These are phyloP conservation scores for Gambusia affinis DNA, from an alignment of 2,113 vertebrate species.

Conservation along the genomic window DNA sequence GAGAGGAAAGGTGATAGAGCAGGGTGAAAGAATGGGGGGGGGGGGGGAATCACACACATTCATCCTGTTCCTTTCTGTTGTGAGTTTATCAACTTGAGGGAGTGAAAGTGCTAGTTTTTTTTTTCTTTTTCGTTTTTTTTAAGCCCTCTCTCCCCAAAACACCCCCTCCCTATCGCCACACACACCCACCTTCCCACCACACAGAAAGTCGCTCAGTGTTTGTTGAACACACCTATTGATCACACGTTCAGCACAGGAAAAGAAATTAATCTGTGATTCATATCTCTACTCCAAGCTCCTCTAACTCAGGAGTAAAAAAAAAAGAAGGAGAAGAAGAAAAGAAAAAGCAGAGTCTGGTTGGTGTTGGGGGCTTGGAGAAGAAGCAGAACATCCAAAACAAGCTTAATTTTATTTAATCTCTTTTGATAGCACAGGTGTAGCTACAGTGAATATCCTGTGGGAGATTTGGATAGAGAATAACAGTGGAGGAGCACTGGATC, in stretches of 20 bases:
- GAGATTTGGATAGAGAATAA: slow-evolving; percentile 73
- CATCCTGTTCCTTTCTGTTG: slow-evolving; percentile 53
- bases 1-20: slow-evolving; percentile 42
- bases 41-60: slow-evolving; percentile 48
- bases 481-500: slow-evolving; percentile 60
- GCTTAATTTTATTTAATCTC: slow-evolving; percentile 77
- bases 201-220: slow-evolving; percentile 34
- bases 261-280: slow-evolving; percentile 57
- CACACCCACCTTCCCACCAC: slow-evolving; percentile 20
- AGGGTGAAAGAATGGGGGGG: slow-evolving; percentile 21
- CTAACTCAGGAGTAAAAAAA: slow-evolving; percentile 61
- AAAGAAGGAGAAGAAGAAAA: slow-evolving; percentile 1
- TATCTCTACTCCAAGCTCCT: slow-evolving; percentile 64
- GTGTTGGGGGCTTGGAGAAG: slow-evolving; percentile 30
- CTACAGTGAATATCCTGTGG: slow-evolving; percentile 69
- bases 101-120: slow-evolving; percentile 59
- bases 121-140: slow-evolving; percentile 36
- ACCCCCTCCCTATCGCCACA: slow-evolving; percentile 31
- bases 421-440: slow-evolving; percentile 75
- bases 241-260: slow-evolving; percentile 49
- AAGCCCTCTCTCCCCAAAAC: slow-evolving; percentile 37
- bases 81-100: slow-evolving; percentile 69
- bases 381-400: slow-evolving; percentile 63
- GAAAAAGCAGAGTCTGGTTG: slow-evolving; percentile 3
- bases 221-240: slow-evolving; percentile 71